Base-by-base conservation (phyloP, 35 echinoderm and acorn worm genomes). In the Hemicentrotus pulcherrimus region DNA sequence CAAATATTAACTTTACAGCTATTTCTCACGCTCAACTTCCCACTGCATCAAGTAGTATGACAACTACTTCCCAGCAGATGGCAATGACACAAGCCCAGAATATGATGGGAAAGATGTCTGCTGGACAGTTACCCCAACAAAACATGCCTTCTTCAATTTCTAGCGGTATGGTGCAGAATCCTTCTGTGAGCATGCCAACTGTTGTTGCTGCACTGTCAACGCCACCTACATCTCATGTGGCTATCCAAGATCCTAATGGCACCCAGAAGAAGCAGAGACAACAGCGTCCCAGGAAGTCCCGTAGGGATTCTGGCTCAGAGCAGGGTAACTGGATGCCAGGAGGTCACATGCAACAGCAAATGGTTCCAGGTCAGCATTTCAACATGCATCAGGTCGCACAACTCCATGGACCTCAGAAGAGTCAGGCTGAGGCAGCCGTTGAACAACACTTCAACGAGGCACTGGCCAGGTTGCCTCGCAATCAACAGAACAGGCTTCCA, bases 121-220 rank as follows among this genome's bases (percentile, higher is more conserved):
- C 94, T 89, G 61, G 47, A 88, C 94, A 32, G n/a, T 52, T 88
- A 31, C 52, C 78, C 13, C 47, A 91, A 5, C 46, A 35, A 30
- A 46, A 31, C 87, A 24, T 48, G 91, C 32, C 95, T 95, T 91
- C 9, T 85, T 46, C 30, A 60, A 46, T n/a, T 70, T 91, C 41
- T 48, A 88, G 88, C 86, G 32, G 48, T 91, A 48, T 94, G 32
- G 86, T 61, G 48, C 86, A 47, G 46, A 94, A 65, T 32, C 95
- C 92, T 10, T 96, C 97, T 70, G 97, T 97, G 2, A 96, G 94
- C 58, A 98, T 98, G 97, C 97, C 97, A 35, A 95, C 97, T 31
- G 97, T 98, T 85, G 97, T 98, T n/a, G 95, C 96, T 24, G 97
- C 97, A 31, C 88, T 98, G 24, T 88, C 52, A 55, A 94, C 41